Evolutionary conservation across 2,113 vertebrate species (phyloP).

Genomic region (Megaceryle torquata): DNA sequence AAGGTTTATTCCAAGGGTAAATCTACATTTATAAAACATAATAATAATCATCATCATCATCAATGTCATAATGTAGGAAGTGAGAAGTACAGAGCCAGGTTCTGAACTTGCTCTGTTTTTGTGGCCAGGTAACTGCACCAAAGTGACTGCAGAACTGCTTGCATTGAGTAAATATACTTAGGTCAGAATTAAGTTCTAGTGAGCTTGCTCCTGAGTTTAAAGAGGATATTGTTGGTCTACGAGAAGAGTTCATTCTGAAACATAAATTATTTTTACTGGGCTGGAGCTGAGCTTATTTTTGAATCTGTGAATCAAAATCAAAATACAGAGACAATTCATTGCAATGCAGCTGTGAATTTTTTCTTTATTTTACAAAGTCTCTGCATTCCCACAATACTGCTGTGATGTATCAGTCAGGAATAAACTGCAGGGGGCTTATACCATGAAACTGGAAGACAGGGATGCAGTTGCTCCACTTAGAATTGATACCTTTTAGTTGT

Average conservation of each 20-base stretch:
- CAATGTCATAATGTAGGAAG: neutral
- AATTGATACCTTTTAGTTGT: neutral
- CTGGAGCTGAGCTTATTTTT: neutral
- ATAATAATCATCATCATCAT: neutral
- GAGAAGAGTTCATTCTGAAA: neutral
- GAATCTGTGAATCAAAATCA: neutral
- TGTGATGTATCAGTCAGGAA: neutral
- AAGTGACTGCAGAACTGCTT: neutral
- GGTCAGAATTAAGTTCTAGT: neutral
- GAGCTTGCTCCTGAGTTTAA: neutral
- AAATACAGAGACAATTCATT: neutral
- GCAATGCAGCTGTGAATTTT: neutral
- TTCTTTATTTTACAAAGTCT: neutral
- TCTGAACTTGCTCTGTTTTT: neutral
- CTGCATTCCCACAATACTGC: neutral
- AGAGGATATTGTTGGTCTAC: neutral
- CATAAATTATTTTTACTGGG: neutral
- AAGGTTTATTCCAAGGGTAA: slow-evolving; percentile 77
- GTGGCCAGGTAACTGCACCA: neutral
- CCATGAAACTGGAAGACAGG: neutral
- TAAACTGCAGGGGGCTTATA: neutral
- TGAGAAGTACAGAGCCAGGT: neutral
- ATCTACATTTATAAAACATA: neutral
- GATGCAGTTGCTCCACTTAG: neutral
- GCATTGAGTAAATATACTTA: neutral